Evolutionary conservation across 2,888 invertebrate species (phyloP).

Genomic region (Rhynchonema sp.): DNA sequence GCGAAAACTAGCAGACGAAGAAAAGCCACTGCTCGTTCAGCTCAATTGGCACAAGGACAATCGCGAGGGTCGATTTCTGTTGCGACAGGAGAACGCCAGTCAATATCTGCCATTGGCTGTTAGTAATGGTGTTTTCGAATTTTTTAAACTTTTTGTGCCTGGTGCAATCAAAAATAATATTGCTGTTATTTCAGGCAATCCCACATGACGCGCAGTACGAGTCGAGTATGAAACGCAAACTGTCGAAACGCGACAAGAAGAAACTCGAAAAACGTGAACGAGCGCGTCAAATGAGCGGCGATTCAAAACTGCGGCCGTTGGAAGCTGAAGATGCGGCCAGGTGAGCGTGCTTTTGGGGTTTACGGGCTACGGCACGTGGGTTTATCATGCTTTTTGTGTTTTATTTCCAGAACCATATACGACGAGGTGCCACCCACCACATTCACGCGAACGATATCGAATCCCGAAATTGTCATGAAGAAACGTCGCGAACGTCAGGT

Average conservation of each 20-base stretch:
- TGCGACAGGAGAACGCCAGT: slow-evolving; percentile 50
- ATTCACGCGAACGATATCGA: slow-evolving; percentile 94
- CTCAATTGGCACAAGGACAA: slow-evolving; percentile 98
- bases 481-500: slow-evolving; percentile 84
- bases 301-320: slow-evolving; percentile 44
- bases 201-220: slow-evolving; percentile 4
- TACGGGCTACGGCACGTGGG: not conserved
- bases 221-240: slow-evolving; percentile 46
- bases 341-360: not conserved
- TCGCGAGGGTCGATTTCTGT: slow-evolving; percentile 81
- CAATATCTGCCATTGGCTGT: slow-evolving; percentile 12
- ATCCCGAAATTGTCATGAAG: slow-evolving; percentile 98
- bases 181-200: not conserved
- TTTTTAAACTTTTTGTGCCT: not conserved
- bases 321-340: slow-evolving; percentile 10
- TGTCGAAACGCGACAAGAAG: slow-evolving; percentile 92
- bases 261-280: slow-evolving; percentile 57
- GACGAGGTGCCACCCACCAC: slow-evolving; percentile 85
- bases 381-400: too few relatives aligned
- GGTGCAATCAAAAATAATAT: not conserved
- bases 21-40: slow-evolving; percentile 86
- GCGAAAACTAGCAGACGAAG: slow-evolving; percentile 64
- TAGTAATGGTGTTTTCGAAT: slow-evolving; percentile 1
- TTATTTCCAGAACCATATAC: too few relatives aligned
- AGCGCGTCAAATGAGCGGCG: slow-evolving; percentile 29